Conservation (phyloP, 2,888 invertebrate genomes). For the Nemoura dubitans region DNA sequence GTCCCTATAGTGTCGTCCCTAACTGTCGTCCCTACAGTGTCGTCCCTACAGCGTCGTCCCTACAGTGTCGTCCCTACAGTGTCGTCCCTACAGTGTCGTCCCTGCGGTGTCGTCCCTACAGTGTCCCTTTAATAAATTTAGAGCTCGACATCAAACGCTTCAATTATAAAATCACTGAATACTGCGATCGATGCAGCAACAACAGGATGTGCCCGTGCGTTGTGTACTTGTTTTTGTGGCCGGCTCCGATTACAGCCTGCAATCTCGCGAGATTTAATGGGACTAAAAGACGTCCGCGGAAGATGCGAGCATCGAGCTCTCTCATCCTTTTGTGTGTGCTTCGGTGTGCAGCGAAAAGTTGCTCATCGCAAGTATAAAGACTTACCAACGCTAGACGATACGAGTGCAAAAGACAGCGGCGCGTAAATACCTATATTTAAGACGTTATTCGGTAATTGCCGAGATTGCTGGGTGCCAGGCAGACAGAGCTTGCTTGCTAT, state of each 20-base stretch:
- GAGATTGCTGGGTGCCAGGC: constrained; percentile 10
- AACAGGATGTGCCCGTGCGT: constrained; percentile 27
- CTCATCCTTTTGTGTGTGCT: constrained; percentile 14
- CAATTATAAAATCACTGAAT: too few relatives aligned
- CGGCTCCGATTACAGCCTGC: constrained; percentile 8
- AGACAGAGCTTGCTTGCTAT: background rate
- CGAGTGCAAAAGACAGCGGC: constrained; percentile 4
- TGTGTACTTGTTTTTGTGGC: background rate
- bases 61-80: too few relatives aligned
- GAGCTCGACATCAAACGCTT: background rate
- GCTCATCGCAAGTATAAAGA: too few relatives aligned
- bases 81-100: too few relatives aligned
- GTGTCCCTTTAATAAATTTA: background rate
- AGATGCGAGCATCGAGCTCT: too few relatives aligned
- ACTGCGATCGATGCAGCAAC: background rate
- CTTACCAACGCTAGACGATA: too few relatives aligned
- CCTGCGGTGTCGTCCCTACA: too few relatives aligned
- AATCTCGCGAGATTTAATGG: constrained; percentile 17
- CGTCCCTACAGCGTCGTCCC: too few relatives aligned
- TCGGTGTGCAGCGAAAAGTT: background rate
- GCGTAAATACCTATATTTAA: constrained; percentile 37
- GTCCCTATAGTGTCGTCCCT: too few relatives aligned
- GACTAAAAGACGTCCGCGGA: background rate
- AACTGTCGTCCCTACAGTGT: too few relatives aligned
- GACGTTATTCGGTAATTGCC: constrained; percentile 38